These are phyloP conservation scores for Noctilio leporinus DNA, from an alignment of 2,113 vertebrate genomes.

Conservation along the genomic window DNA sequence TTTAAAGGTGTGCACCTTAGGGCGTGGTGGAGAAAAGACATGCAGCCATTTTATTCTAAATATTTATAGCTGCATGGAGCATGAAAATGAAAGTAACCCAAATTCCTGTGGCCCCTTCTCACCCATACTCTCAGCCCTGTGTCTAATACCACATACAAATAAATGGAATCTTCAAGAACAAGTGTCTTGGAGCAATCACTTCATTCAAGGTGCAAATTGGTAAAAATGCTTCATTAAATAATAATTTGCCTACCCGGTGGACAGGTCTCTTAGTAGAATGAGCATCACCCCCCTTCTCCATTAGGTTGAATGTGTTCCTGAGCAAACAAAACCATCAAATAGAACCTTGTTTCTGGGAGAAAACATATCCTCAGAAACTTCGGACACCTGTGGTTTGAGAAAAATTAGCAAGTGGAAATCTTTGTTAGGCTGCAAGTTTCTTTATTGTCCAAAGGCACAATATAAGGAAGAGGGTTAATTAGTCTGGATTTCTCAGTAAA, in stretches of 20 bases:
- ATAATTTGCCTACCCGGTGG: neutral
- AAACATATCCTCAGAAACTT: neutral
- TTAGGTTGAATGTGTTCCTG: neutral
- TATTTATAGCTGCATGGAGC: neutral
- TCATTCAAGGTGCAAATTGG: neutral
- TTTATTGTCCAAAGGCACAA: neutral
- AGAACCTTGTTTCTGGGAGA: neutral
- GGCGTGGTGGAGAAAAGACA: neutral
- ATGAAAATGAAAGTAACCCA: neutral
- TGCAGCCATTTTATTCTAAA: neutral
- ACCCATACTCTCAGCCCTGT: neutral
- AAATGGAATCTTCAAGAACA: neutral
- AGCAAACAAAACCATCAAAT: neutral
- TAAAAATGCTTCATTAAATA: neutral
- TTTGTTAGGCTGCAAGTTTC: neutral
- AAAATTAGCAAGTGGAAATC: neutral
- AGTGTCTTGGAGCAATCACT: neutral
- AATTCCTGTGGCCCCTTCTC: neutral
- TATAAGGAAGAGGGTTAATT: neutral
- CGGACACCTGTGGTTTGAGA: neutral
- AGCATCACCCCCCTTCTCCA: neutral
- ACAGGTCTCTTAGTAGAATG: neutral
- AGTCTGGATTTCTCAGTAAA: neutral
- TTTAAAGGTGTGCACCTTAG: neutral
- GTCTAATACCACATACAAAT: neutral